phyloP scores from a whole-genome alignment of 2,888 invertebrate species.

The Volucella bombylans region DNA sequence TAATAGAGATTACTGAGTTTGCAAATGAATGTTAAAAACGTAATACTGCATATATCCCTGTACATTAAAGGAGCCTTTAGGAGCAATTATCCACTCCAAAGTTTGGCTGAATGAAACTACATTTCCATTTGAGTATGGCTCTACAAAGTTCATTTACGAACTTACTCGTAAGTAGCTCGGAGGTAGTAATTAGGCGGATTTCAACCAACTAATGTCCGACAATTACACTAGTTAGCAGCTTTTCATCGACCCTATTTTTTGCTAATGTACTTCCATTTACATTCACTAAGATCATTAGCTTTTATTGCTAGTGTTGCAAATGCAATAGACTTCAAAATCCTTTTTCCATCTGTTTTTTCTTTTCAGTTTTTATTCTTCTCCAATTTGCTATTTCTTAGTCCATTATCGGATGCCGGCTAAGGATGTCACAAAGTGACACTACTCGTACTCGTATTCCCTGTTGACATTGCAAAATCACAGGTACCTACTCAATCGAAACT shows the following conservation, averaged over 20 bases:
- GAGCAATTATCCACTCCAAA: background rate
- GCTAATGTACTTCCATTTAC: conserved; percentile 43
- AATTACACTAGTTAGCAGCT: conserved; percentile 30
- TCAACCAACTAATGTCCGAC: conserved; percentile 27
- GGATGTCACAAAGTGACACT: conserved; percentile 1
- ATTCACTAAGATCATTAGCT: conserved; percentile 21
- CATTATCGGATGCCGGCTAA: background rate
- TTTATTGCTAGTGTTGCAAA: background rate
- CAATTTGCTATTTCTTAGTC: background rate
- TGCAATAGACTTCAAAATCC: too few relatives aligned
- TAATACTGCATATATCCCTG: too few relatives aligned
- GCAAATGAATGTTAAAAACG: too few relatives aligned
- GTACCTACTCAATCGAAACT: conserved; percentile 21
- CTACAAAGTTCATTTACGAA: conserved; percentile 10
- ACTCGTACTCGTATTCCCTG: background rate
- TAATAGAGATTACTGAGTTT: too few relatives aligned
- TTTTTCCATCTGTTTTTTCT: too few relatives aligned
- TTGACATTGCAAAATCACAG: conserved; percentile 37
- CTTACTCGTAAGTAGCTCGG: conserved; percentile 25
- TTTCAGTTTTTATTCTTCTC: background rate
- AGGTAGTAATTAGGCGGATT: conserved; percentile 41
- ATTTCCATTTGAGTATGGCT: background rate
- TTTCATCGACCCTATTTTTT: conserved; percentile 20
- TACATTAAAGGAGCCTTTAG: too few relatives aligned
- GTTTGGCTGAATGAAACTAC: conserved; percentile 40